Base-by-base conservation (phyloP, 2,888 invertebrate species). In the Synanthedon vespiformis region DNA sequence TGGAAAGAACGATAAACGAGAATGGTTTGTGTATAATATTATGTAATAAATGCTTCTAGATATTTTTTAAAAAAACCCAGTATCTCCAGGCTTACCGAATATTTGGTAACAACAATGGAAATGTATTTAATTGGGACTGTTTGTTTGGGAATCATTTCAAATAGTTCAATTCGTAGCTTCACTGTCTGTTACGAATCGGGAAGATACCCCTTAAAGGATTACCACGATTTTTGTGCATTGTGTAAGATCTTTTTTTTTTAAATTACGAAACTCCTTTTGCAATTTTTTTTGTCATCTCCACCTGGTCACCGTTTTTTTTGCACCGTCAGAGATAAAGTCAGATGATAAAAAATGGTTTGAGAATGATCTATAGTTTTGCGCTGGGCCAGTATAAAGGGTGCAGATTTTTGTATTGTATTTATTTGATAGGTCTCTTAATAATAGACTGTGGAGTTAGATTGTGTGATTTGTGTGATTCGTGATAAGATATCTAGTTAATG, bases 291-390 rank as follows among this genome's bases (percentile, higher is more conserved):
- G 64, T 59, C 48, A 18, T 50, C 51, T 14, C 59, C 83, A 84
- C 81, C 84, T 82, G 84, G 84, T 70, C 64, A 63, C 66, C 47
- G 54, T 64, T 74, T 81, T 81, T n/a, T 83, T 82, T 75, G 72
- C 72, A 57, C 58, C 58, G 72, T 79, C 78, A 78, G 65, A 74
- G 77, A 81, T 76, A 78, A 72, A 74, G 74, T 75, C 71, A 73
- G 65, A 61, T 66, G 70, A 77, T 74, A 77, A 80, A 80, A 77
- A 77, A 77, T 69, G 64, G 61, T 64, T 63, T 58, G 60, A 61
- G 65, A 64, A 62, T 56, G 57, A 64, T 63, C 64, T 63, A 64
- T 61, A 55, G 59, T 64, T 62, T 62, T 51, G 61, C 57, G 56
- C 58, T 57, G 64, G 65, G 61, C 34, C 66, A 68, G 66, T 71